Percentiles rank a stretch among this genome's conserved stretches.
These are phyloP conservation scores for Dolichomitus sp. DNA, from an alignment of 2,888 invertebrate species.

Conservation along the genomic window DNA sequence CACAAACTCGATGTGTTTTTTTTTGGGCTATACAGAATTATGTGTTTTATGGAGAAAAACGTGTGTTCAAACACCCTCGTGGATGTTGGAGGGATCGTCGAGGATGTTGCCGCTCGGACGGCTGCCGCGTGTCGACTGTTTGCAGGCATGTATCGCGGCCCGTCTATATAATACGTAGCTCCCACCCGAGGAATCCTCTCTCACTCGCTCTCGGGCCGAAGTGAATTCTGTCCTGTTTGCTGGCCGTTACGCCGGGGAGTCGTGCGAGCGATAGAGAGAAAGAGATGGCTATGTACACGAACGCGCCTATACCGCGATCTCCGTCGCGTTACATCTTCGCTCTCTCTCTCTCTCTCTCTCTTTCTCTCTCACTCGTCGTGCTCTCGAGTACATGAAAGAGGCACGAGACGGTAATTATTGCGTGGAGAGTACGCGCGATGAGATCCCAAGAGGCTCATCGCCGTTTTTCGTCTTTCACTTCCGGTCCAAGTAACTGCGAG, in stretches of 20 bases:
- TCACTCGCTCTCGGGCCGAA: slow-evolving; percentile 43
- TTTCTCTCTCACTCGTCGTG: neutral
- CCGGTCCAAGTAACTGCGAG: slow-evolving; percentile 7
- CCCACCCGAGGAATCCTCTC: slow-evolving; percentile 50
- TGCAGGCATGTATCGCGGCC: slow-evolving; percentile 79
- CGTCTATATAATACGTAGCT: slow-evolving; percentile 78
- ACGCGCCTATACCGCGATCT: slow-evolving; percentile 15
- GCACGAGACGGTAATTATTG: slow-evolving; percentile 32
- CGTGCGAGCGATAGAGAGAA: slow-evolving; percentile 13
- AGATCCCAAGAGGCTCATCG: slow-evolving; percentile 23
- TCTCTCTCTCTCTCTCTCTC: slow-evolving; percentile 28
- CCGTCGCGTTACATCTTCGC: slow-evolving; percentile 14
- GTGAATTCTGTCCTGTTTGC: neutral
- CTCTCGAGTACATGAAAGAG: neutral
- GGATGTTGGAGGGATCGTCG: slow-evolving; percentile 60
- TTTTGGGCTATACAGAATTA: neutral
- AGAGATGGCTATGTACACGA: slow-evolving; percentile 3
- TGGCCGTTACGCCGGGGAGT: slow-evolving; percentile 1
- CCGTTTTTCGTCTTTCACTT: slow-evolving; percentile 48
- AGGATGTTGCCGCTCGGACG: slow-evolving; percentile 76
- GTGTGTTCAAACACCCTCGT: slow-evolving; percentile 56
- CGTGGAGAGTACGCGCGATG: slow-evolving; percentile 18
- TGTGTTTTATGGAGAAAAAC: neutral
- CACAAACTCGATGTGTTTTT: neutral
- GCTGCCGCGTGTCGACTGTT: slow-evolving; percentile 85